Base-by-base conservation (phyloP, 2,113 vertebrate species). In the Calyptomena viridis region DNA sequence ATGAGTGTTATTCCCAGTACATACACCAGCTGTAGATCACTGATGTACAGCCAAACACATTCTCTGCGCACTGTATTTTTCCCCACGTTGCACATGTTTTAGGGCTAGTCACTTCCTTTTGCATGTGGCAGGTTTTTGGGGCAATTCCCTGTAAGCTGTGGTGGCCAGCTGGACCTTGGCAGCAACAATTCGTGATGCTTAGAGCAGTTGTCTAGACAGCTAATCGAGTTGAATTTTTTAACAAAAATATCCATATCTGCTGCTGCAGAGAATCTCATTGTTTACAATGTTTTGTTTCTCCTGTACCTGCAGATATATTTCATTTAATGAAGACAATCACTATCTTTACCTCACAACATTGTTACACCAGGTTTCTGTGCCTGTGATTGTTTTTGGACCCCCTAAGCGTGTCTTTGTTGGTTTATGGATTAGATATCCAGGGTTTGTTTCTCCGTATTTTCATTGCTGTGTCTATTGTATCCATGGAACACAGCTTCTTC, bases 341-440 rank as follows among this genome's bases (percentile, higher is more conserved):
- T 35, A 66, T 63, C 80, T 89, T 92, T 74, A 89, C 68, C 72
- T 77, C 80, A 30, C 40, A 63, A 18, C 2, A 4, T 31, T 66
- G 78, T 72, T 90, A 11, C 25, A 31, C 42, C 62, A 19, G 28
- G 28, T 58, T 28, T 82, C 47, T 52, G 84, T 23, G 28, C 28
- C 76, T 58, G 63, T 49, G 80, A 82, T 74, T 93, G 74, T 79
- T 85, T 89, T 40, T 2, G 1, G 18, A 63, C 63, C 89, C 1
- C 0, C 75, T 49, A 47, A 71, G 91, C 82, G 58, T 23, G 19
- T 52, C 80, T 78, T 33, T 72, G 67, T 63, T 93, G 72, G 73
- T 89, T 95, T 93, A 86, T 73, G 85, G 90, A 85, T 89, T 86
- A 87, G 64, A 31, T 71, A 81, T 60, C 64, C 4, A 2, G 62